These are phyloP conservation scores for Digitonthophagus gazella DNA, from an alignment of 2,888 invertebrate species.

Conservation along the genomic window DNA sequence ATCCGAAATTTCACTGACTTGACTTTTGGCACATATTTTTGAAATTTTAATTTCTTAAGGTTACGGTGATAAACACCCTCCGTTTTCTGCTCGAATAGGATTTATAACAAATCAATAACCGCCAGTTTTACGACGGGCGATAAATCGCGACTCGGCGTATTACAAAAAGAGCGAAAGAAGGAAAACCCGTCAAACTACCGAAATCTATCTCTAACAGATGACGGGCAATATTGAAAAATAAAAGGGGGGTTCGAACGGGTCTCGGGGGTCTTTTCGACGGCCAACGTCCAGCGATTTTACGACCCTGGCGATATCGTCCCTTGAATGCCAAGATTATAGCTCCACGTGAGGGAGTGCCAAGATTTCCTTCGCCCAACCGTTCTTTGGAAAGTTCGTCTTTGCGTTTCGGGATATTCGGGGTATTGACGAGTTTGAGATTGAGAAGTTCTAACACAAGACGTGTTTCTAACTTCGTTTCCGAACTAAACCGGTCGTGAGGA, in stretches of 20 bases:
- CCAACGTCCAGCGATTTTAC: not conserved
- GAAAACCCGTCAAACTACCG: too few species aligned
- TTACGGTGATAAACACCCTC: too few species aligned
- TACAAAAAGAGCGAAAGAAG: not conserved
- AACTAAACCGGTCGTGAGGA: not conserved
- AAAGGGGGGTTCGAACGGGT: not conserved
- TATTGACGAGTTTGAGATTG: not conserved
- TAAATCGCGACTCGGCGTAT: too few species aligned
- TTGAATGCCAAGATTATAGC: not conserved
- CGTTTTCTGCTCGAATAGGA: too few species aligned
- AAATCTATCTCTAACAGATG: not conserved
- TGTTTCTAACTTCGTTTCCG: slow-evolving; percentile 9
- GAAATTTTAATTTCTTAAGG: too few species aligned
- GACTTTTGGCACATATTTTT: too few species aligned
- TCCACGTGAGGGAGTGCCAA: not conserved
- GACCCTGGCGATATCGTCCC: not conserved
- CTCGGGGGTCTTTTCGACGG: not conserved
- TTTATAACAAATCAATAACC: too few species aligned
- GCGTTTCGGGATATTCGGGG: not conserved
- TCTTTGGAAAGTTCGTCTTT: not conserved
- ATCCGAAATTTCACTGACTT: too few species aligned
- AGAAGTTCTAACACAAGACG: not conserved
- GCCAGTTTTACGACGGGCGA: too few species aligned
- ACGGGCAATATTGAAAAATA: not conserved
- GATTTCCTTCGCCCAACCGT: not conserved